These are phyloP conservation scores for Onychomys arenicola DNA, from an alignment of 2,797 vertebrate species.

Conservation along the genomic window DNA sequence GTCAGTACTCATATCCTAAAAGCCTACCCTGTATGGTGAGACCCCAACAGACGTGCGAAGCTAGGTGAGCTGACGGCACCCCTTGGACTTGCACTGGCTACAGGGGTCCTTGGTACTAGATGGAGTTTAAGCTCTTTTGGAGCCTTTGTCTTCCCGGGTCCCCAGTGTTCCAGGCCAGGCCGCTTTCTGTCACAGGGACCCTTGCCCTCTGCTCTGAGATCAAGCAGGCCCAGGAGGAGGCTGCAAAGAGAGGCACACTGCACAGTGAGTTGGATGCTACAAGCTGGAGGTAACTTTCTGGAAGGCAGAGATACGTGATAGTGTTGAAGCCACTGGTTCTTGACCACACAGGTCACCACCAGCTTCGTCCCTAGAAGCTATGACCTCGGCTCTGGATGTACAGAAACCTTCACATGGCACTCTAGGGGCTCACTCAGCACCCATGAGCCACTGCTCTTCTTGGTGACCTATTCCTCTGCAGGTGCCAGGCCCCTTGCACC, in stretches of 20 bases:
- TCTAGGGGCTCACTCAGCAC: background rate
- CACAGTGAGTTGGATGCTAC: background rate
- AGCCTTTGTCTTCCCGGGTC: background rate
- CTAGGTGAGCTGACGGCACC: background rate
- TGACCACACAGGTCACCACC: accelerated
- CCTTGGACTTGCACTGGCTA: background rate
- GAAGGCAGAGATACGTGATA: background rate
- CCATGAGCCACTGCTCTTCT: background rate
- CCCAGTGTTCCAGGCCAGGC: background rate
- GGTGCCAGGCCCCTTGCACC: slow-evolving; percentile 1
- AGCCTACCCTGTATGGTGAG: background rate
- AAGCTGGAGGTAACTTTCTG: background rate
- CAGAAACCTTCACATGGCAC: background rate
- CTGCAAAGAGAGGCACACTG: background rate
- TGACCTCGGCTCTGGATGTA: background rate
- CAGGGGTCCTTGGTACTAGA: accelerated
- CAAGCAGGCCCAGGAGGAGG: background rate
- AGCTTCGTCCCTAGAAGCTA: background rate
- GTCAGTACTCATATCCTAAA: background rate
- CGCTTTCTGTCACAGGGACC: background rate
- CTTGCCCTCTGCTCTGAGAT: background rate
- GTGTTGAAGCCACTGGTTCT: background rate
- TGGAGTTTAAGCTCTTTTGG: background rate
- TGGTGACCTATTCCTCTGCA: background rate
- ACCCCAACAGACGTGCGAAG: too few relatives aligned